Evolutionary conservation across 2,888 invertebrate genomes (phyloP).

Genomic region (Pandemis corylana): DNA sequence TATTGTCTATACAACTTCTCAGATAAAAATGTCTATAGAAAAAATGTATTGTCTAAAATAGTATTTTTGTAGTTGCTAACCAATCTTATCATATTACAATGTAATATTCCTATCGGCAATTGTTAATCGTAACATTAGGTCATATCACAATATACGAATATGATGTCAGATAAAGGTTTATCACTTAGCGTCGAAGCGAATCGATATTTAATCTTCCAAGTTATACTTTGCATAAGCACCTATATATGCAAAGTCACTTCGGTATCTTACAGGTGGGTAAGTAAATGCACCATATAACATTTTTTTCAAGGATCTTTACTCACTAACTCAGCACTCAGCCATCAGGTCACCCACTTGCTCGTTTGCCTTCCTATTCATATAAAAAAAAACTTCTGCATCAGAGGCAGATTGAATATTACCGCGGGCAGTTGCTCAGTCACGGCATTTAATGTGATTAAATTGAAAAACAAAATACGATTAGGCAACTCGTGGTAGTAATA

Average conservation of each 20-base stretch:
- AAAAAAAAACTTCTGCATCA: too few relatives aligned
- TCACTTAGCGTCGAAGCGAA: slow-evolving; percentile 7
- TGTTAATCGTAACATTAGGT: neutral
- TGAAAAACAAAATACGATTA: neutral
- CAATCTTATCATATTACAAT: slow-evolving; percentile 21
- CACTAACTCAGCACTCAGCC: neutral
- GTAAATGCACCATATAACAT: too few relatives aligned
- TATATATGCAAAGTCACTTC: too few relatives aligned
- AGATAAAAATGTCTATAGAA: too few relatives aligned
- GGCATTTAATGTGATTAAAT: neutral
- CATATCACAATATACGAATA: neutral
- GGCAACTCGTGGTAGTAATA: too few relatives aligned
- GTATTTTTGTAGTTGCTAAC: neutral
- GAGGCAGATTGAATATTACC: neutral
- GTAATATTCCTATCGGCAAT: neutral
- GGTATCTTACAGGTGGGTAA: too few relatives aligned
- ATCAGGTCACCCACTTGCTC: too few relatives aligned
- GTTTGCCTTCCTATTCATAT: too few relatives aligned
- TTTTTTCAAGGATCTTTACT: too few relatives aligned
- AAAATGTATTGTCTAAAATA: too few relatives aligned
- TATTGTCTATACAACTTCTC: too few relatives aligned
- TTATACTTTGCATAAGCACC: slow-evolving; percentile 7
- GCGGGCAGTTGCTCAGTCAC: neutral
- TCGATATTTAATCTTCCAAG: slow-evolving; percentile 12
- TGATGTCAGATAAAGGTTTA: neutral